Conservation (phyloP, 2,113 vertebrate genomes). For the Apaloderma vittatum region DNA sequence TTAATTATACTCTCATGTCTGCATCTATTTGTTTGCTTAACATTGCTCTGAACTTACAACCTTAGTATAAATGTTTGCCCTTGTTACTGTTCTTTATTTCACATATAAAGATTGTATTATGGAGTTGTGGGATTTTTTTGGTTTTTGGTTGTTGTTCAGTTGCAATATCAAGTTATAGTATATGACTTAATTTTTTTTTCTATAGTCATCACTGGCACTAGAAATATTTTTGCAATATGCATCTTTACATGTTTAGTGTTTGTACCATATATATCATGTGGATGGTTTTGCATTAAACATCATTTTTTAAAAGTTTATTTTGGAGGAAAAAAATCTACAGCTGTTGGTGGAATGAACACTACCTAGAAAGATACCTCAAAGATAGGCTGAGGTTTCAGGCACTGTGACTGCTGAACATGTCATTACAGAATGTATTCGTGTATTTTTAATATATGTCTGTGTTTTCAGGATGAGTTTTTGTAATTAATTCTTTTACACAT, state of each 20-base stretch:
- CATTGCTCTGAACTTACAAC: background rate
- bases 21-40: background rate
- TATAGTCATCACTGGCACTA: background rate
- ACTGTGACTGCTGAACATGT: background rate
- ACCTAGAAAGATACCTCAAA: background rate
- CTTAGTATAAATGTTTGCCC: background rate
- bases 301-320: background rate
- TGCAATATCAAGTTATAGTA: background rate
- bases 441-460: background rate
- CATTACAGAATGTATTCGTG: background rate
- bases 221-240: background rate
- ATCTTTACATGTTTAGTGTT: background rate
- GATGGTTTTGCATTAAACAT: background rate
- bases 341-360: background rate
- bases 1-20: background rate
- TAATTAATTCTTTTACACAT: background rate
- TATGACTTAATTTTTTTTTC: background rate
- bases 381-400: background rate
- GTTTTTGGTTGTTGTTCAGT: background rate
- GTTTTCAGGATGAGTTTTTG: background rate
- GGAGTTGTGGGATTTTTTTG: background rate
- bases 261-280: background rate
- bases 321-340: background rate
- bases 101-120: background rate
- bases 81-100: background rate